A percentile compares a stretch with the other conserved stretches of the same genome.
These are phyloP conservation scores for Stictonetta naevosa DNA, from an alignment of 2,113 vertebrate genomes.

Conservation along the genomic window DNA sequence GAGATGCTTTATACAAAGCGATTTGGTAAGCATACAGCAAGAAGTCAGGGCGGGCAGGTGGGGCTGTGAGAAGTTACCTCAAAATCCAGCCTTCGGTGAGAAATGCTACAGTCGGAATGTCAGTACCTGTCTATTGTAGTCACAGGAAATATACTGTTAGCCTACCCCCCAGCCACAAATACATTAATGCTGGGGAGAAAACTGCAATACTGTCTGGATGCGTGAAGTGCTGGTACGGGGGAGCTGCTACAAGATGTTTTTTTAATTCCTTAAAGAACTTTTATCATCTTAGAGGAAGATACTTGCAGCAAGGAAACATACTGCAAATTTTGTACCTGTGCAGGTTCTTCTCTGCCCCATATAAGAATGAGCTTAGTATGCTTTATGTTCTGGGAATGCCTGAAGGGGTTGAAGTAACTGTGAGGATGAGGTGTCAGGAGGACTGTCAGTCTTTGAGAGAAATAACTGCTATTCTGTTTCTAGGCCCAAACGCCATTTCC, in stretches of 20 bases:
- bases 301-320: background rate
- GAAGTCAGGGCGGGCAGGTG: slow-evolving; percentile 20
- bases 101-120: background rate
- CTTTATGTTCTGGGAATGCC: background rate
- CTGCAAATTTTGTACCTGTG: background rate
- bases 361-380: background rate
- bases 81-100: background rate
- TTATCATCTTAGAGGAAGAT: background rate
- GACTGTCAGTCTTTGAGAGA: background rate
- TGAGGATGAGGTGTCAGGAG: background rate
- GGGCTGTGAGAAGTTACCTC: background rate
- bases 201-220: background rate
- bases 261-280: background rate
- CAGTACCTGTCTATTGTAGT: background rate
- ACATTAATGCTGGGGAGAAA: background rate
- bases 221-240: background rate
- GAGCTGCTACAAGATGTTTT: background rate
- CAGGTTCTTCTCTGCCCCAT: background rate
- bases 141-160: background rate
- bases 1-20: slow-evolving; percentile 98
- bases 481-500: slow-evolving; percentile 97
- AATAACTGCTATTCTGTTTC: background rate
- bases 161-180: background rate
- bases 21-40: slow-evolving; percentile 84
- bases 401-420: background rate